phyloP scores from a whole-genome alignment of 2,113 vertebrate genomes.

The Salminus brasiliensis region DNA sequence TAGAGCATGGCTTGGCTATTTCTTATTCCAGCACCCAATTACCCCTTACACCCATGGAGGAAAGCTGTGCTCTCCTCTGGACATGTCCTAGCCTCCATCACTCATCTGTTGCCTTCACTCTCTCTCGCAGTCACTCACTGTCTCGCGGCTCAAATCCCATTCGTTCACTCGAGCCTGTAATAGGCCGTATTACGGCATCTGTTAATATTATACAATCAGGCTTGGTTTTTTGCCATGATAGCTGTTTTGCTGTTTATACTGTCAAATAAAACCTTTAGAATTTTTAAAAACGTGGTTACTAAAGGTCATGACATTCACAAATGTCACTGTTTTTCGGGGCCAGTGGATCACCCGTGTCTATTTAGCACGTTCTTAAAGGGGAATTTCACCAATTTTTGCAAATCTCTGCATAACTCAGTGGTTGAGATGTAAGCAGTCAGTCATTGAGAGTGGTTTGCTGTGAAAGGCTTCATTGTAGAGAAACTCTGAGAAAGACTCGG shows the following conservation, averaged over 20 bases:
- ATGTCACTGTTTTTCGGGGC: conserved; percentile 72
- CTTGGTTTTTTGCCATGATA: conserved; percentile 15
- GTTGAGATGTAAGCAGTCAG: too few species aligned
- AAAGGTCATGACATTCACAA: conserved; percentile 78
- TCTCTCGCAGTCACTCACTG: conserved; percentile 40
- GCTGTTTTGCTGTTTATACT: conserved; percentile 58
- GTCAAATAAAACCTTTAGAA: conserved; percentile 68
- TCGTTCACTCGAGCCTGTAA: conserved; percentile 8
- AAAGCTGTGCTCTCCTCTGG: conserved; percentile 51
- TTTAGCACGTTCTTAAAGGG: conserved; percentile 68
- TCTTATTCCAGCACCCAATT: conserved; percentile 70
- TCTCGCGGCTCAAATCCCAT: conserved; percentile 40
- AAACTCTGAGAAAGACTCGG: too few species aligned
- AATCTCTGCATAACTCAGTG: too few species aligned
- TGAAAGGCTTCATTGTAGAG: too few species aligned
- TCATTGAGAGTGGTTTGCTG: too few species aligned
- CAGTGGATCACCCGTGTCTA: conserved; percentile 57
- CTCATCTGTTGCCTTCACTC: conserved; percentile 33
- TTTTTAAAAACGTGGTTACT: conserved; percentile 69
- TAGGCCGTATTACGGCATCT: conserved; percentile 26
- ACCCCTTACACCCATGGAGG: conserved; percentile 61
- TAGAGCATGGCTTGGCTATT: conserved; percentile 50
- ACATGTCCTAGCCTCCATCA: conserved; percentile 56
- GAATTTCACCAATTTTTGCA: too few species aligned
- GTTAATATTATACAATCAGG: conserved; percentile 34